Base-by-base conservation (phyloP, 2,797 vertebrate species). In the Podarcis siculus region DNA sequence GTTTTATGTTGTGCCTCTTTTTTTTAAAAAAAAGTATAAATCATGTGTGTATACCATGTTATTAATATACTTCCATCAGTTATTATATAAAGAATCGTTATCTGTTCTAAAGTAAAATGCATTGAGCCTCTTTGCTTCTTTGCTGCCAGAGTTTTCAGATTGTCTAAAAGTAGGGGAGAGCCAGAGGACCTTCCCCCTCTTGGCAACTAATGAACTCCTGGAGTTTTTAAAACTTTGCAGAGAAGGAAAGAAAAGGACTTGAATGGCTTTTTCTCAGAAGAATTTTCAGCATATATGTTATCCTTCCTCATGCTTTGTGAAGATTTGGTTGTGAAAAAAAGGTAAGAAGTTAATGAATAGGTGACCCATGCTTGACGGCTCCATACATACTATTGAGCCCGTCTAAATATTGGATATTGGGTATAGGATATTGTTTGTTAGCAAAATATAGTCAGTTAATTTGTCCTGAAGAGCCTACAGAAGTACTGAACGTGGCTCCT, bases 1-100 rank as follows among this genome's bases (percentile, higher is more conserved):
- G 92, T 92, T 91, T 93, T 75, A 85, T 89, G 71, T 80, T 88
- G 84, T 88, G 79, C 91, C 87, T 94, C 86, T 87, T 94, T 49
- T 89, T 89, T 49, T 55, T 49, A 12, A 55, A 45, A 45, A 90
- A 92, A 94, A 90, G 79, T 90, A 86, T 83, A 85, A 79, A 91
- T 45, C 88, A 8, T 58, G 1, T 42, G 1, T 42, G 0, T 87
- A 2, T 92, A 85, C 89, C 86, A 4, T 90, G 55, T 90, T 95
- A 91, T 91, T 83, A 23, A 39, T 75, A 21, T 71, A 2, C 78
- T 90, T 76, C 42, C 71, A 85, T 79, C 61, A 72, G 83, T 32
- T 79, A 80, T 80, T 80, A 73, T 82, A 85, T 82, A 81, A 88
- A 88, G 71, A 78, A 83, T 42, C 25, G n/a, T 58, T 67, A 37